These are phyloP conservation scores for Zoanthus sansibaricus DNA, from an alignment of 92 coral and sea anemone species.

Conservation along the genomic window DNA sequence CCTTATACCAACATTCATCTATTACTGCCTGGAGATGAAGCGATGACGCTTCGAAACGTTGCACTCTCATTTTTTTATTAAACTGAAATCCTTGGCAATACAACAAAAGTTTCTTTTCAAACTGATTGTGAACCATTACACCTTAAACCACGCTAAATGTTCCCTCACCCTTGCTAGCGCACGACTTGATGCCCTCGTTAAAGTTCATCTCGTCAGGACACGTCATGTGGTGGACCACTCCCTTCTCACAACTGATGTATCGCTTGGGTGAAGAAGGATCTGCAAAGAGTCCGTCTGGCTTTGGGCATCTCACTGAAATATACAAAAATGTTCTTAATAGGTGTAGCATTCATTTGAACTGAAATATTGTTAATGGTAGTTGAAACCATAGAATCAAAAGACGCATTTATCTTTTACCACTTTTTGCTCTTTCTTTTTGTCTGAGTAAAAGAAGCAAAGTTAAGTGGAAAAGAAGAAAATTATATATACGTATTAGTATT, in stretches of 20 bases:
- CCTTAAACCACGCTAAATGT: not conserved
- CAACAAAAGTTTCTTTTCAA: not conserved
- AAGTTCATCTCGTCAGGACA: slow-evolving; percentile 94
- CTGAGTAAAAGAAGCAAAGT: too few relatives aligned
- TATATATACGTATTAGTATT: too few relatives aligned
- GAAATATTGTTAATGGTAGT: not conserved
- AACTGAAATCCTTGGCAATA: not conserved
- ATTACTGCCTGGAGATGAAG: too few relatives aligned
- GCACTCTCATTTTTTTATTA: not conserved
- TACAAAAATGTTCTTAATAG: not conserved
- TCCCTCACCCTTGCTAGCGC: slow-evolving; percentile 88
- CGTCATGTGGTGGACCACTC: slow-evolving; percentile 74
- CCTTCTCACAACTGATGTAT: slow-evolving; percentile 85
- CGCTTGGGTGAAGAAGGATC: slow-evolving; percentile 86
- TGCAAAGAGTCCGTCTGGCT: slow-evolving; percentile 83
- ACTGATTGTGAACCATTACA: not conserved
- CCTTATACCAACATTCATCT: too few relatives aligned
- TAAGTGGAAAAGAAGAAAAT: too few relatives aligned
- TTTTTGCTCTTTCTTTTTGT: too few relatives aligned
- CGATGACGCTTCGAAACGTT: not conserved
- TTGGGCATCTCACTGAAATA: slow-evolving; percentile 80
- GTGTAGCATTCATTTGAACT: not conserved
- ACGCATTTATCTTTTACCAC: too few relatives aligned
- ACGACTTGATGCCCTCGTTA: slow-evolving; percentile 82
- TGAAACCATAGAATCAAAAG: too few relatives aligned